Conservation (phyloP, 2,888 invertebrate genomes). For the Dexiosoma caninum region DNA sequence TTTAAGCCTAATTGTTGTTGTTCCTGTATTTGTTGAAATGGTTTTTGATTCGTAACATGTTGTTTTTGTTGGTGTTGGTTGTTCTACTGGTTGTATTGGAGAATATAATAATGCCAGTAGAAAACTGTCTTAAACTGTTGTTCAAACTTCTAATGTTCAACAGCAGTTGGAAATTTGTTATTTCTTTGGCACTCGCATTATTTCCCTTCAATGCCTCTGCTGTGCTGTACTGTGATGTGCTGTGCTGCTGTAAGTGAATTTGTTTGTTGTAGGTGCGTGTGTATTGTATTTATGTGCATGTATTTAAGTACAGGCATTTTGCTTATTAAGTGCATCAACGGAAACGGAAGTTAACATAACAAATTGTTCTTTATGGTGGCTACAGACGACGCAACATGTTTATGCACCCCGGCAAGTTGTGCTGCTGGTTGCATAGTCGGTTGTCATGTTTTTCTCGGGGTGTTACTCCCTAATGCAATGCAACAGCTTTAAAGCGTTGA, state of each 20-base stretch:
- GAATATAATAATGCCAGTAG: slow-evolving; percentile 28
- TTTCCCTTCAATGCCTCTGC: background rate
- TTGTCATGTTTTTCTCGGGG: too few species aligned
- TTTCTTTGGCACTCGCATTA: background rate
- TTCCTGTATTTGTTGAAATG: background rate
- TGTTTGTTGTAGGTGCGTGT: background rate
- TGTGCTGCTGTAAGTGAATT: too few species aligned
- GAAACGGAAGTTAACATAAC: slow-evolving; percentile 58
- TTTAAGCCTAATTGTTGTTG: slow-evolving; percentile 50
- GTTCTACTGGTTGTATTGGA: background rate
- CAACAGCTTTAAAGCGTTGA: too few species aligned
- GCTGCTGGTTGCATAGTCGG: too few species aligned
- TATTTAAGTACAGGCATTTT: slow-evolving; percentile 1
- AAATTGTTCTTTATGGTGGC: slow-evolving; percentile 36
- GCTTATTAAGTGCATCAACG: slow-evolving; percentile 49
- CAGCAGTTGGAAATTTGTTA: slow-evolving; percentile 44
- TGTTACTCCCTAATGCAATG: too few species aligned
- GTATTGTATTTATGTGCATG: too few species aligned
- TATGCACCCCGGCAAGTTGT: too few species aligned
- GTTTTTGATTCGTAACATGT: slow-evolving; percentile 20
- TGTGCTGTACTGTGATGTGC: too few species aligned
- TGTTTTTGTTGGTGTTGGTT: background rate
- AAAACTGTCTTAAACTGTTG: slow-evolving; percentile 62
- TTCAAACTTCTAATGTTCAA: slow-evolving; percentile 46
- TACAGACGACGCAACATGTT: too few species aligned